phyloP scores from a whole-genome alignment of 2,797 vertebrate species.

The Hybognathus amarus region DNA sequence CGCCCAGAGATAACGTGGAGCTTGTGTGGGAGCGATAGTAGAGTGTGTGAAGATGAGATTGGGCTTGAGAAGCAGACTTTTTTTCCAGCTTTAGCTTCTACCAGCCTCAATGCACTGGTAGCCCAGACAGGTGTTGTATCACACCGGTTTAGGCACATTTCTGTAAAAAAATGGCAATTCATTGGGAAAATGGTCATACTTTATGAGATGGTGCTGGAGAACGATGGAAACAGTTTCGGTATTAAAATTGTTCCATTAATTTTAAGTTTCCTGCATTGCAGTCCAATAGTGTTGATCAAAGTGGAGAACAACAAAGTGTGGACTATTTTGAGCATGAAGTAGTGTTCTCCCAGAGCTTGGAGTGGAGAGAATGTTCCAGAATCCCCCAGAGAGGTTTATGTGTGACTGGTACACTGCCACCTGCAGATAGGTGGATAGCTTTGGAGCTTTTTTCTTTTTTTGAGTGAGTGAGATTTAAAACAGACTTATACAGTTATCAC shows the following conservation, averaged over 20 bases:
- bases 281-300: conserved; percentile 56
- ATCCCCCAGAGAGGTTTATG: conserved; percentile 34
- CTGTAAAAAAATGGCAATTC: not conserved
- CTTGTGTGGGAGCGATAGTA: conserved; percentile 36
- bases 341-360: conserved; percentile 18
- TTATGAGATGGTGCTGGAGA: not conserved
- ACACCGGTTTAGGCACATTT: conserved; percentile 6
- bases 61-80: conserved; percentile 20
- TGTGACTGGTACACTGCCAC: conserved; percentile 57
- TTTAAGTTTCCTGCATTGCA: conserved; percentile 24
- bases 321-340: conserved; percentile 36
- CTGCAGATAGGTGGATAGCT: conserved; percentile 53
- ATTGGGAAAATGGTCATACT: not conserved
- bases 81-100: not conserved
- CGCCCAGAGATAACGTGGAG: conserved; percentile 39
- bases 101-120: conserved; percentile 26
- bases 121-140: not conserved
- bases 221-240: conserved; percentile 26
- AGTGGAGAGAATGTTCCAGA: conserved; percentile 51
- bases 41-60: conserved; percentile 40
- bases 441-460: not conserved
- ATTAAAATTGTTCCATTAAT: conserved; percentile 33
- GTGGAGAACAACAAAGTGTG: conserved; percentile 22
- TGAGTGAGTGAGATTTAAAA: not conserved
- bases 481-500: not conserved